A percentile compares a stretch with the other conserved stretches of the same genome.
Evolutionary conservation across 2,888 invertebrate genomes (phyloP).

Genomic region (Dicyrtoma fusca): DNA sequence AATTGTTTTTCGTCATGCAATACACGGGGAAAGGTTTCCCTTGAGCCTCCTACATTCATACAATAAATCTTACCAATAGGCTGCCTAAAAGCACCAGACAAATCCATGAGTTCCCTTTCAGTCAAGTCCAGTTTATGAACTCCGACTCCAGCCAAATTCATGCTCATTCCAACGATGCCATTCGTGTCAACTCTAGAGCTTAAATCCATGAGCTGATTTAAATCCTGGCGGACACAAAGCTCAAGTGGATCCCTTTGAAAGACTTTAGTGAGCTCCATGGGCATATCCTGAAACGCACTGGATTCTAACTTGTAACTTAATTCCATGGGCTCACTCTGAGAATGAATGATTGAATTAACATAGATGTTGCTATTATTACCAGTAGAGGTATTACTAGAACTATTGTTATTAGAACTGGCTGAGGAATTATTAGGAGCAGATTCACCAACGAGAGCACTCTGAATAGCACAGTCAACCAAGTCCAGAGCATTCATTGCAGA

Average conservation of each 20-base stretch:
- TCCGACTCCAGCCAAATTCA: slow-evolving; percentile 38
- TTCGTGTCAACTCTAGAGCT: slow-evolving; percentile 49
- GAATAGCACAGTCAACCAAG: slow-evolving; percentile 46
- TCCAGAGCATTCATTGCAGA: slow-evolving; percentile 38
- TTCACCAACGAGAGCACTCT: slow-evolving; percentile 39
- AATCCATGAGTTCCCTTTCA: slow-evolving; percentile 51
- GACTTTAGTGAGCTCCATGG: slow-evolving; percentile 55
- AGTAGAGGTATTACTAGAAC: neutral
- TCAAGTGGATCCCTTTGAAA: slow-evolving; percentile 53
- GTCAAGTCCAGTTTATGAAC: slow-evolving; percentile 51
- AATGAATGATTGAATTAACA: slow-evolving; percentile 26
- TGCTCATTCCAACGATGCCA: slow-evolving; percentile 42
- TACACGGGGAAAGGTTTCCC: neutral
- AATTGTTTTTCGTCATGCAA: neutral
- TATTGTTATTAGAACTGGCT: neutral
- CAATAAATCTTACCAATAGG: slow-evolving; percentile 54
- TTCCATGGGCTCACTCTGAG: slow-evolving; percentile 55
- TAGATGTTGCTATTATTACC: slow-evolving; percentile 11
- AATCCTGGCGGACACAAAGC: slow-evolving; percentile 50
- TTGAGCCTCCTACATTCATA: no score
- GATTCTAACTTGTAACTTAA: slow-evolving; percentile 51
- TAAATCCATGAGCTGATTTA: slow-evolving; percentile 46
- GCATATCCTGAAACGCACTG: slow-evolving; percentile 54
- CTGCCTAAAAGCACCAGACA: slow-evolving; percentile 53
- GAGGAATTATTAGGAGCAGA: neutral